These are phyloP conservation scores for Phylloscopus whistleri DNA, from an alignment of 2,113 vertebrate species.

Conservation along the genomic window DNA sequence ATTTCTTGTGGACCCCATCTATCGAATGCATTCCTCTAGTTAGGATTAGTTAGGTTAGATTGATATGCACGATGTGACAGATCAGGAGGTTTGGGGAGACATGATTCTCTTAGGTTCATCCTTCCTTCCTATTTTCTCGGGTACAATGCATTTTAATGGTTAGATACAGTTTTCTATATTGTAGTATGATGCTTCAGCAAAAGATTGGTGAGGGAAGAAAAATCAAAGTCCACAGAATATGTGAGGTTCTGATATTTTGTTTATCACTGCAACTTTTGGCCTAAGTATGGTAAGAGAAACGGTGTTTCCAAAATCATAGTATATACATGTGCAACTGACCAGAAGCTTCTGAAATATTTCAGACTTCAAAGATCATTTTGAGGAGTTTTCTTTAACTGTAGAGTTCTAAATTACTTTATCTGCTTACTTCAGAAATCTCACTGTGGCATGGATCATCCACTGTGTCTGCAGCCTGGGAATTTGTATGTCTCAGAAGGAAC, in stretches of 20 bases:
- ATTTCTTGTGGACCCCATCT: background rate
- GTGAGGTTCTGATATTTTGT: background rate
- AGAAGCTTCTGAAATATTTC: background rate
- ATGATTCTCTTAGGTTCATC: background rate
- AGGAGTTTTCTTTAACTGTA: background rate
- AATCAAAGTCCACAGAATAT: background rate
- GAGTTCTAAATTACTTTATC: background rate
- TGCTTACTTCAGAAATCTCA: background rate
- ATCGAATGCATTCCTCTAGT: background rate
- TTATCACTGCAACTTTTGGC: background rate
- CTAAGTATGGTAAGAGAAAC: background rate
- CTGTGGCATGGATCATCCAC: background rate
- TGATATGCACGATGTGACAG: background rate
- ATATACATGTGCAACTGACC: background rate
- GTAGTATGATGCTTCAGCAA: background rate
- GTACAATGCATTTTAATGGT: background rate
- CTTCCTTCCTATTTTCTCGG: background rate
- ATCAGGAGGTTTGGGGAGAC: background rate
- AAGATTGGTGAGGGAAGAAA: background rate
- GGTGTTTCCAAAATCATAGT: background rate
- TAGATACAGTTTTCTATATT: background rate
- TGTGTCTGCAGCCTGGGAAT: background rate
- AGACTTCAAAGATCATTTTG: background rate
- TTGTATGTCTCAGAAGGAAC: background rate
- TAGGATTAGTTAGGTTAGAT: background rate